Conservation (phyloP, 2,797 vertebrate genomes). For the Pipistrellus nathusii region DNA sequence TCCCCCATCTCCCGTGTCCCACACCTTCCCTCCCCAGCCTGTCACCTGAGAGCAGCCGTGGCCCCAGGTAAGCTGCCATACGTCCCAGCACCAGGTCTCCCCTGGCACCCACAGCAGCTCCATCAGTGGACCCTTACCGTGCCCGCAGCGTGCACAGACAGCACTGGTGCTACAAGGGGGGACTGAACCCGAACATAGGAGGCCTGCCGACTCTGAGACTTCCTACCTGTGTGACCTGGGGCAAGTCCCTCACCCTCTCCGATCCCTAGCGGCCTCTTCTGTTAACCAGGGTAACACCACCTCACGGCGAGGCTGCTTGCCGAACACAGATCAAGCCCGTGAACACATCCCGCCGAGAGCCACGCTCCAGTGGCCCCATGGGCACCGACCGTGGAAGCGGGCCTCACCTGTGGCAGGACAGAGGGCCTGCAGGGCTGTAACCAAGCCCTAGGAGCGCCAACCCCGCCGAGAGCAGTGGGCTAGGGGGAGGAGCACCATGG, state of each 20-base stretch:
- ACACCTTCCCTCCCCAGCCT: not conserved
- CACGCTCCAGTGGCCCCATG: not conserved
- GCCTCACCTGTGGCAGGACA: not conserved
- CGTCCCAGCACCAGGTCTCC: not conserved
- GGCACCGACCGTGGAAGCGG: not conserved
- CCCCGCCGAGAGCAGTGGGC: not conserved
- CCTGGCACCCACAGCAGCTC: not conserved
- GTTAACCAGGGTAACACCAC: not conserved
- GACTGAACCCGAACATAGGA: not conserved
- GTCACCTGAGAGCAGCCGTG: not conserved
- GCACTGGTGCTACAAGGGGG: not conserved
- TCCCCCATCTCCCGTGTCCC: not conserved
- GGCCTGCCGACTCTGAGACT: not conserved
- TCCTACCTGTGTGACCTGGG: slow-evolving; percentile 21
- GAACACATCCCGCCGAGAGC: not conserved
- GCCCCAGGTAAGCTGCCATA: not conserved
- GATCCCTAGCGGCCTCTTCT: not conserved
- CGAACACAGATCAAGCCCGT: not conserved
- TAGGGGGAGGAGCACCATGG: not conserved
- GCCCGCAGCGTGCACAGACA: not conserved
- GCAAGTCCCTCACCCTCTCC: not conserved
- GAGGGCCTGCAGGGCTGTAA: not conserved
- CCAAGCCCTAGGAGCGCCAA: not conserved
- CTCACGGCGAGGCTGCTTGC: not conserved
- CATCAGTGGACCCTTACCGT: too few species aligned